Evolutionary conservation across 2,888 invertebrate species (phyloP), one percentile per base, ranked within the genome.

Genomic region (Drosophila nr. perissopoda): DNA sequence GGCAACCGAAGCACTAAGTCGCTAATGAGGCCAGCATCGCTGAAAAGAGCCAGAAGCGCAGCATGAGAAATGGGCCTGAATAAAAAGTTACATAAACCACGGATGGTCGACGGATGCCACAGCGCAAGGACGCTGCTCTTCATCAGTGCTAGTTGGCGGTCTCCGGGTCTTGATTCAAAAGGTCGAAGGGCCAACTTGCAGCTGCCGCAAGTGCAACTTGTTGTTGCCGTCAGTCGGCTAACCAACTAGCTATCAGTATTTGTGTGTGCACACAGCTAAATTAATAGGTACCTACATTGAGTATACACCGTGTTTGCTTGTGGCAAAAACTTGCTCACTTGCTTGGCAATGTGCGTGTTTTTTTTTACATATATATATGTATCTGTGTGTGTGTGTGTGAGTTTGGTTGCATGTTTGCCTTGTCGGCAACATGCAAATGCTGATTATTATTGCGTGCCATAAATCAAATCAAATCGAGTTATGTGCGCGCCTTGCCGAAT

Each of bases 401-500:
- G 31, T 48, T 42, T 64, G 38, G 51, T 36, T 63, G 29, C 46
- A 36, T 49, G 51, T 34, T 31, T 51, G 33, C 31, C 21, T 40
- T 38, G 63, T 52, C 34, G 40, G 76, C 68, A 70, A 79, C 74
- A 81, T 89, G 89, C 75, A 85, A 90, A 87, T 83, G 66, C 70
- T 74, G 90, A 88, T 89, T 88, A 88, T 82, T 88, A 89, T 87
- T 87, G 91, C 88, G 88, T 78, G 77, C 70, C 88, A 89, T 91
- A 87, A 87, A 91, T 87, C 90, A 89, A 74, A 90, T 61, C 64
- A 62, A 86, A 88, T 84, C 74, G 77, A 86, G 81, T 76, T 90
- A 88, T 86, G 81, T 72, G 77, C 87, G 65, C 89, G 70, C 81
- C 72, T 83, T 85, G 65, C 57, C 56, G 76, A 74, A 76, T 82